These are phyloP conservation scores for Seira sanloemensis DNA, from an alignment of 2,888 invertebrate genomes.

Conservation along the genomic window DNA sequence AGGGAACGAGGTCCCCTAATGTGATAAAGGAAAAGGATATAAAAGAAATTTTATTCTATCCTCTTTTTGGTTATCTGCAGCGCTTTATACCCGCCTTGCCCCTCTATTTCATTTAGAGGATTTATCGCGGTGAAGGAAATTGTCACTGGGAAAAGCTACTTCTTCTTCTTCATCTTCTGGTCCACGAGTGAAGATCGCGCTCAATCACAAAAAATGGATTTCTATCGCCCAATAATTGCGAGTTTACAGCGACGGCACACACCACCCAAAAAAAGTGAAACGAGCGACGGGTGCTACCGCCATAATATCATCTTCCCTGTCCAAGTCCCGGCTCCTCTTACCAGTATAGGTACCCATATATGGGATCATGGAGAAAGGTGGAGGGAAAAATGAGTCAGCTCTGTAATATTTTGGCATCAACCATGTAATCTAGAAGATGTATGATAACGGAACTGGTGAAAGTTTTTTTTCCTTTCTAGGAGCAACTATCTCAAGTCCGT, in stretches of 20 bases:
- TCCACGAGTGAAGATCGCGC: too few relatives aligned
- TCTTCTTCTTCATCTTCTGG: too few relatives aligned
- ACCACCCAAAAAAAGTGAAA: not conserved
- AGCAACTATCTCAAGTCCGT: not conserved
- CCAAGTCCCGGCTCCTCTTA: not conserved
- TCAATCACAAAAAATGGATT: slow-evolving; percentile 51
- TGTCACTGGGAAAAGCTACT: slow-evolving; percentile 41
- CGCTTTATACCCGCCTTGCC: slow-evolving; percentile 28
- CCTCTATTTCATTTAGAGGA: slow-evolving; percentile 37
- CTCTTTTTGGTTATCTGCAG: not conserved
- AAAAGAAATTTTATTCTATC: not conserved
- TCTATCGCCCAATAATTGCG: not conserved
- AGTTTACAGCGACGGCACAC: not conserved
- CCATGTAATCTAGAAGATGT: slow-evolving; percentile 19
- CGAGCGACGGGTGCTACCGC: not conserved
- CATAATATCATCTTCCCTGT: not conserved
- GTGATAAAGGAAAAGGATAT: not conserved
- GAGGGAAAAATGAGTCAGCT: slow-evolving; percentile 21
- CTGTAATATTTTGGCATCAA: slow-evolving; percentile 28
- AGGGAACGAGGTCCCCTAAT: not conserved
- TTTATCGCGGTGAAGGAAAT: slow-evolving; percentile 68
- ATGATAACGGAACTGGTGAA: slow-evolving; percentile 15
- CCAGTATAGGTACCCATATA: not conserved
- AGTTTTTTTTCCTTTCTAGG: slow-evolving; percentile 19
- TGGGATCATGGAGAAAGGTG: slow-evolving; percentile 10